Percentiles rank a stretch among this genome's conserved stretches.
phyloP scores from a whole-genome alignment of 1,140 invertebrate species.

The Eriocheir sinensis region DNA sequence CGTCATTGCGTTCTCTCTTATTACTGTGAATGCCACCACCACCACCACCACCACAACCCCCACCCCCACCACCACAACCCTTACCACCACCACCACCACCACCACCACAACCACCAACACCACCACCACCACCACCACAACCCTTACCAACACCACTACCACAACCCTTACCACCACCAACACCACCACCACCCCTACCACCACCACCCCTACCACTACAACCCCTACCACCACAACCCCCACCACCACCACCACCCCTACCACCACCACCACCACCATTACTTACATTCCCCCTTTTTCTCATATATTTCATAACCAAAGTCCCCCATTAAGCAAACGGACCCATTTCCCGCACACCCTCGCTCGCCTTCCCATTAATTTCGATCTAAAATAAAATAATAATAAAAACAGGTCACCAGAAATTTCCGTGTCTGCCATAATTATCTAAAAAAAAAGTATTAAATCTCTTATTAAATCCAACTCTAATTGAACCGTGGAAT shows the following conservation, averaged over 20 bases:
- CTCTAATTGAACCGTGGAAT: not conserved
- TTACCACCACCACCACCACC: not conserved
- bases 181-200: not conserved
- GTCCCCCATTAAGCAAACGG: too few relatives aligned
- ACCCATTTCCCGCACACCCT: too few relatives aligned
- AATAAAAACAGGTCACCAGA: not conserved
- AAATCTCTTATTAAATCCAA: not conserved
- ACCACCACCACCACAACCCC: too few relatives aligned
- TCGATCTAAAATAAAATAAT: not conserved
- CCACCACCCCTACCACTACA: not conserved
- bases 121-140: not conserved
- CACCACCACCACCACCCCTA: conserved; percentile 25
- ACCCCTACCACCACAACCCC: not conserved
- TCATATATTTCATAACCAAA: too few relatives aligned
- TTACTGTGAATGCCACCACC: not conserved
- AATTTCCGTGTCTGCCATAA: not conserved
- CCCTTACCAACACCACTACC: not conserved
- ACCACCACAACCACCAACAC: not conserved
- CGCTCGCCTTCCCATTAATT: not conserved
- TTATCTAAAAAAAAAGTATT: not conserved
- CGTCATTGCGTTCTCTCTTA: not conserved
- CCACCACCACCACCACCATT: not conserved
- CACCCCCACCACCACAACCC: too few relatives aligned
- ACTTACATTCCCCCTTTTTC: too few relatives aligned
- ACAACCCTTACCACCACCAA: not conserved